Evolutionary conservation across 2,113 vertebrate genomes (phyloP).

Genomic region (Gopherus evgoodei): DNA sequence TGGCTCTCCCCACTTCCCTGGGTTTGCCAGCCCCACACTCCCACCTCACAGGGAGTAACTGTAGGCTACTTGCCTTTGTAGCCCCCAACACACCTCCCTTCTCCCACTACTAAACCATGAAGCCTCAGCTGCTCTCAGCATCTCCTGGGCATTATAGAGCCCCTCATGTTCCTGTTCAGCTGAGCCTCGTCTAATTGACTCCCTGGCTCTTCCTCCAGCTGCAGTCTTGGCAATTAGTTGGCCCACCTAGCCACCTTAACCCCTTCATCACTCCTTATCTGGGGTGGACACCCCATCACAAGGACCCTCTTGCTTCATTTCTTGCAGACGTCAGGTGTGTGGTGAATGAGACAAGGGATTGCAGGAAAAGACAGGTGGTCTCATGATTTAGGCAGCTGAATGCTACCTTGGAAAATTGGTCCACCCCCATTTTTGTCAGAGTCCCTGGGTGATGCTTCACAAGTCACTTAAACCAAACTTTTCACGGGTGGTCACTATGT

Average conservation of each 20-base stretch:
- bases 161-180: background rate
- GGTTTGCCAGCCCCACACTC: background rate
- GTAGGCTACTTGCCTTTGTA: background rate
- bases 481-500: background rate
- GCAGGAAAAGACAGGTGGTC: background rate
- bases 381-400: background rate
- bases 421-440: background rate
- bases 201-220: background rate
- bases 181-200: background rate
- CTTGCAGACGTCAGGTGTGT: background rate
- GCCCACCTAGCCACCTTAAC: background rate
- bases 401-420: background rate
- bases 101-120: background rate
- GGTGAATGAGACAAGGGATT: background rate
- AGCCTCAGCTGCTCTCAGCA: background rate
- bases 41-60: background rate
- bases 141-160: background rate
- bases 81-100: background rate
- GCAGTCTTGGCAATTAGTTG: background rate
- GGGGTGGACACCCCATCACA: background rate
- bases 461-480: background rate
- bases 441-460: background rate
- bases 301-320: background rate
- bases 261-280: background rate
- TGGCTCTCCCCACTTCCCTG: background rate